Evolutionary conservation across 2,888 invertebrate species (phyloP), one percentile per base, ranked within the genome.

Genomic region (Linnaemya tessellans): DNA sequence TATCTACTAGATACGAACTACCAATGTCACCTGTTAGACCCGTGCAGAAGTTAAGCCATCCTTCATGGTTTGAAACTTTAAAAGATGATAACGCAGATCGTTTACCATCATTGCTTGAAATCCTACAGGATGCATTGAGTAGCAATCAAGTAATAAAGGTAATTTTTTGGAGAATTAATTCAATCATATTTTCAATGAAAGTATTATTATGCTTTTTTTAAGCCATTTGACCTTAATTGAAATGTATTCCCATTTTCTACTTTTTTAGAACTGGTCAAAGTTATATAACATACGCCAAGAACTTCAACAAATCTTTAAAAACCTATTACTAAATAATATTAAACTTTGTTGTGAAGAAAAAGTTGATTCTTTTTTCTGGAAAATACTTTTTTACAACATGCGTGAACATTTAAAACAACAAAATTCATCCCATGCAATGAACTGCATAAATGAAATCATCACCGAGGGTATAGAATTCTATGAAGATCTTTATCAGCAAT

Each of bases 321-420:
- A 93, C 87, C 93, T 97, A 11, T 92, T 97, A 13, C 93, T 96
- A 89, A 94, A 95, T 58, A 97, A 98, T 92, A 94, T 98, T 80
- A 97, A 97, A 92, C 97, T 97, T 91, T 97, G 97, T 88, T 96
- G 97, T 90, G 94, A 95, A 56, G 96, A 97, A 90, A 97, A 97
- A 90, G 95, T 97, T 10, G 98, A 98, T 90, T 96, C 97, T 89
- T 95, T 96, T 90, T 95, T 98, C 92, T 98, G 98, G 98, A 98
- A 97, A 92, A 94, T 97, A 84, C 94, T 97, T 4, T 98, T 96
- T 92, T 96, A 98, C 91, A 96, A 96, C 91, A 95, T 97, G 86
- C 97, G 98, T 87, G 98, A 98, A 92, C 94, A 96, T 88, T 93
- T 97, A 88, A 94, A 97, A 87, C 82, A 83, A 95, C 83, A 79